Conservation (phyloP, 2,113 vertebrate genomes). For the Seriola quinqueradiata region DNA sequence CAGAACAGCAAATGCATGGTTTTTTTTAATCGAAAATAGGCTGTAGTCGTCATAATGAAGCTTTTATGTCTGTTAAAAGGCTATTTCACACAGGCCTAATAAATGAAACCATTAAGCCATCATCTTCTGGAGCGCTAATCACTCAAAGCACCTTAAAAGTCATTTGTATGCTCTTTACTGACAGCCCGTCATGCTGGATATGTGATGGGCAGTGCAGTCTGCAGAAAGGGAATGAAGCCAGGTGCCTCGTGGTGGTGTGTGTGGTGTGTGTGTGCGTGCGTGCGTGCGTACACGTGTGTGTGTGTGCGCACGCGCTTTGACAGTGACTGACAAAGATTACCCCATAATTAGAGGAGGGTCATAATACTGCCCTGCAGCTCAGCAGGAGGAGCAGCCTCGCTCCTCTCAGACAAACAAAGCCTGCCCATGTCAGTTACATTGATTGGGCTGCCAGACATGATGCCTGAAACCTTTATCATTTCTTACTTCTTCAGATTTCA, state of each 20-base stretch:
- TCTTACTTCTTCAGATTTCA: conserved; percentile 7
- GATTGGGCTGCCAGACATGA: conserved; percentile 56
- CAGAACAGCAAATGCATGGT: background rate
- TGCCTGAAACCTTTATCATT: background rate
- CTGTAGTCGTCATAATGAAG: conserved; percentile 6
- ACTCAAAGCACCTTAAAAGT: conserved; percentile 29
- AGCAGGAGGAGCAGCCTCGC: conserved; percentile 54
- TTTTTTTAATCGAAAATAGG: conserved; percentile 12
- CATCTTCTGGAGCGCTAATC: conserved; percentile 11
- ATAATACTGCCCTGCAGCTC: conserved; percentile 57
- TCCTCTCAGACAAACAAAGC: conserved; percentile 63
- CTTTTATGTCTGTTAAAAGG: conserved; percentile 25
- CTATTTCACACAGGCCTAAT: conserved; percentile 18
- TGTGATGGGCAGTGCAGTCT: conserved; percentile 31
- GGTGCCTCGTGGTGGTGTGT: conserved; percentile 48
- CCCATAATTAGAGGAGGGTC: conserved; percentile 68
- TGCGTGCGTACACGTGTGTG: background rate
- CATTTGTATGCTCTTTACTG: conserved; percentile 8
- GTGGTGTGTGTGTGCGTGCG: too few species aligned
- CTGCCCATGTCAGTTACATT: conserved; percentile 46
- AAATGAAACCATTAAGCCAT: conserved; percentile 50
- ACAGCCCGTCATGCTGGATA: background rate
- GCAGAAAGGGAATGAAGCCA: conserved; percentile 49
- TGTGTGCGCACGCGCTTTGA: conserved; percentile 40
- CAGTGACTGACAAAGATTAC: conserved; percentile 69